Evolutionary conservation across 2,888 invertebrate genomes (phyloP).

Genomic region (Melieria picta): DNA sequence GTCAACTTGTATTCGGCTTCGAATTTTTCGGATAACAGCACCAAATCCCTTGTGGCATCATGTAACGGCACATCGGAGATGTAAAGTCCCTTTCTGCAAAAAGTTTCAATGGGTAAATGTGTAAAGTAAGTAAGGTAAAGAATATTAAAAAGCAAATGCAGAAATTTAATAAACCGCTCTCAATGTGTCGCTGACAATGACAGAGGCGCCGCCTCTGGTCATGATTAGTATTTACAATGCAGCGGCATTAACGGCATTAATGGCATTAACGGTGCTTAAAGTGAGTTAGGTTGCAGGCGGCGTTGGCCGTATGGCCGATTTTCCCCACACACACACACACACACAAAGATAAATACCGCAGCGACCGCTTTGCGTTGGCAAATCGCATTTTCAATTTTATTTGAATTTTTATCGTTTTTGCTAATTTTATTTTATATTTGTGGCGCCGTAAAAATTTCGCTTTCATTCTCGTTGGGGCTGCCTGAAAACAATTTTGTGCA

Average conservation of each 20-base stretch:
- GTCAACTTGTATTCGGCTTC: constrained; percentile 97
- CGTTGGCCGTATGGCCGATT: too few relatives aligned
- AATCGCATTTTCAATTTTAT: too few relatives aligned
- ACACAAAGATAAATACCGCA: too few relatives aligned
- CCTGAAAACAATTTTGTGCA: constrained; percentile 8
- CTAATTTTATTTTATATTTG: not conserved
- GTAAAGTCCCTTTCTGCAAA: constrained; percentile 83
- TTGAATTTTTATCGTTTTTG: constrained; percentile 3
- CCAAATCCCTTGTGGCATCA: constrained; percentile 94
- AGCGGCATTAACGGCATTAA: too few relatives aligned
- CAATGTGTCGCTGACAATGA: too few relatives aligned
- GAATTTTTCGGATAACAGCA: constrained; percentile 95
- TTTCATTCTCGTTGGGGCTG: not conserved
- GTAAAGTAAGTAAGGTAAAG: not conserved
- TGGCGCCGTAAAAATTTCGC: not conserved
- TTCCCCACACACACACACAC: too few relatives aligned
- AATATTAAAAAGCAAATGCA: not conserved
- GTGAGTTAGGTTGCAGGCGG: too few relatives aligned
- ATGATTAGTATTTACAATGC: too few relatives aligned
- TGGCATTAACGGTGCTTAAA: too few relatives aligned
- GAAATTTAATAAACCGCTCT: not conserved
- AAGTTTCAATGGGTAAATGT: too few relatives aligned
- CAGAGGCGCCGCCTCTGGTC: too few relatives aligned
- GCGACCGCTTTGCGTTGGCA: too few relatives aligned
- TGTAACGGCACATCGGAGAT: constrained; percentile 95